Conservation (phyloP, 1,140 invertebrate genomes). For the Potamilus streckersoni region DNA sequence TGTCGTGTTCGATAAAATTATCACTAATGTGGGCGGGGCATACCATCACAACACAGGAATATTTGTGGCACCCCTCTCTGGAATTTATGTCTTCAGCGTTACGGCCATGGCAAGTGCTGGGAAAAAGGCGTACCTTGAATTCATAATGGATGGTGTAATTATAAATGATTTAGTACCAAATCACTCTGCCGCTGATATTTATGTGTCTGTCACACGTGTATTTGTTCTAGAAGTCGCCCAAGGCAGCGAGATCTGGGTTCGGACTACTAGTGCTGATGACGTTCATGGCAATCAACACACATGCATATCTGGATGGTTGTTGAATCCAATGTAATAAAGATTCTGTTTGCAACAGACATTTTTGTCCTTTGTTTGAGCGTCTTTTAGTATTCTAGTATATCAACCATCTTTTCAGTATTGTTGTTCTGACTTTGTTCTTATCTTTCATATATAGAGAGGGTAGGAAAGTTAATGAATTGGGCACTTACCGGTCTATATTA, state of each 20-base stretch:
- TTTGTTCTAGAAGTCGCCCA: not conserved
- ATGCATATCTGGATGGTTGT: not conserved
- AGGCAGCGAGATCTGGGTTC: not conserved
- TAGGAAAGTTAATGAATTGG: too few relatives aligned
- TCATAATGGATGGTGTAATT: not conserved
- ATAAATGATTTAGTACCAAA: not conserved
- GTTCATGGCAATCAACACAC: not conserved
- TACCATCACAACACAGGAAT: not conserved
- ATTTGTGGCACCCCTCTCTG: conserved; percentile 9
- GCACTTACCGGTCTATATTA: too few relatives aligned
- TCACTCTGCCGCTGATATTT: not conserved
- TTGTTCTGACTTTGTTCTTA: too few relatives aligned
- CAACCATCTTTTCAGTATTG: too few relatives aligned
- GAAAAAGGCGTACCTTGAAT: not conserved
- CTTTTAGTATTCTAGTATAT: too few relatives aligned
- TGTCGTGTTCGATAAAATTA: conserved; percentile 9
- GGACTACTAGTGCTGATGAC: not conserved
- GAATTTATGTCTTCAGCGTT: conserved; percentile 14
- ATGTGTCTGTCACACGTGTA: not conserved
- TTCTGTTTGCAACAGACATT: too few relatives aligned
- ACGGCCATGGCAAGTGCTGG: not conserved
- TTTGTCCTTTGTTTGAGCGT: too few relatives aligned
- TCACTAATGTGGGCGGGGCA: conserved; percentile 8
- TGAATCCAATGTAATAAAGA: not conserved
- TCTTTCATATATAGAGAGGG: too few relatives aligned